Evolutionary conservation across 2,113 vertebrate genomes (phyloP).

Genomic region (Tachuris rubrigastra): DNA sequence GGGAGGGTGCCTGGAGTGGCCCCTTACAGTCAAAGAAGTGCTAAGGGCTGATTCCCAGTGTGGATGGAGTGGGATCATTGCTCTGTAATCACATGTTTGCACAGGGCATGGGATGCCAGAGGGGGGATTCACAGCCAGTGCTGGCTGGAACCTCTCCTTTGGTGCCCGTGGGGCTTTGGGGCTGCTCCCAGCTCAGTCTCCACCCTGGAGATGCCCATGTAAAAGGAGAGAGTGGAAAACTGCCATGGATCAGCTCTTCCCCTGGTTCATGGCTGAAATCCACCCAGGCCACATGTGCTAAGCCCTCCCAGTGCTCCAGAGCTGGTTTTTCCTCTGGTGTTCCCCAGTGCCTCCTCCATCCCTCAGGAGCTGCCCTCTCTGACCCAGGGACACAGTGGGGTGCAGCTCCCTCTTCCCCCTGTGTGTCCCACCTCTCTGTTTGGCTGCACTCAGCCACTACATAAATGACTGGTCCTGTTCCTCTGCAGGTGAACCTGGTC

Average conservation of each 20-base stretch:
- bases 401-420: not conserved
- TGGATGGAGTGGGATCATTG: rapidly evolving
- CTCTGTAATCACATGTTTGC: not conserved
- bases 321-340: not conserved
- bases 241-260: not conserved
- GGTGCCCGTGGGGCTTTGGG: rapidly evolving
- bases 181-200: not conserved
- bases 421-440: not conserved
- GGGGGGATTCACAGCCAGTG: not conserved
- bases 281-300: rapidly evolving
- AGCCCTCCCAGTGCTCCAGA: not conserved
- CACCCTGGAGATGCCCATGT: not conserved
- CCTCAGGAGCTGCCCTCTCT: not conserved
- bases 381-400: rapidly evolving
- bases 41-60: not conserved
- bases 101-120: not conserved
- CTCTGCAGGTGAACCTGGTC: constrained; percentile 89
- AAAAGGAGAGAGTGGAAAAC: not conserved
- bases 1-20: not conserved
- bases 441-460: not conserved
- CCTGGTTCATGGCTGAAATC: not conserved
- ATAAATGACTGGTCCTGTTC: not conserved
- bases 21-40: not conserved
- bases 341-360: not conserved
- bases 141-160: not conserved